Base-by-base conservation (phyloP, 2,888 invertebrate genomes). In the Macropis europaea region DNA sequence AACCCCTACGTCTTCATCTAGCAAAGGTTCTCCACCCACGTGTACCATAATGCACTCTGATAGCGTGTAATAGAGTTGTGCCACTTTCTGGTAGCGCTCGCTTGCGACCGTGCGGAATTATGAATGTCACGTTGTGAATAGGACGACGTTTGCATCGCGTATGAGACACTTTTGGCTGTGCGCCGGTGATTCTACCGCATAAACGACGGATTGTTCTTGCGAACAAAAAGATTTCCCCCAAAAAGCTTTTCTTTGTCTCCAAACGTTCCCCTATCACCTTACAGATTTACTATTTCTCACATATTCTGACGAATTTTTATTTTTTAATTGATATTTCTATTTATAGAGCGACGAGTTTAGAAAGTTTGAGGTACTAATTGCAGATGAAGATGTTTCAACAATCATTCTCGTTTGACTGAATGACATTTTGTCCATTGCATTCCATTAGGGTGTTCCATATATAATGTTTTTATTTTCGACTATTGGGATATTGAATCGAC, bases 1-100 rank as follows among this genome's bases (percentile, higher is more conserved):
- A 68, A 64, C 68, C 68, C 48, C 68, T 80, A 80, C 66, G 68
- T 80, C 80, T 80, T 80, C 80, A 80, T 80, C 77, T 77, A 69
- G 38, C 62, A 42, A 72, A 42, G 72, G 62, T 60, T 43, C 67
- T 52, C 66, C 71, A 57, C 74, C 72, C 53, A 57, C 40, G 52
- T 30, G 62, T 72, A 68, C 69, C 68, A 70, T 74, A 76, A 74
- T 77, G 72, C 50, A 73, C 63, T 60, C 62, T 68, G 67, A 73
- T 66, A 64, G 59, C 57, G 56, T 77, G 69, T 77, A 79, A 79
- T 79, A 74, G 74, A 77, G 76, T 72, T 72, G 74, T 54, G 61
- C 73, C 67, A 68, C 61, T 77, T 77, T 77, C 77, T 74, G 53
- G 17, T 43, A 26, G 26, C 26, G 34, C 34, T 9, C 36, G 38